Conservation (phyloP, 2,888 invertebrate genomes). For the Rhynchonema sp. region DNA sequence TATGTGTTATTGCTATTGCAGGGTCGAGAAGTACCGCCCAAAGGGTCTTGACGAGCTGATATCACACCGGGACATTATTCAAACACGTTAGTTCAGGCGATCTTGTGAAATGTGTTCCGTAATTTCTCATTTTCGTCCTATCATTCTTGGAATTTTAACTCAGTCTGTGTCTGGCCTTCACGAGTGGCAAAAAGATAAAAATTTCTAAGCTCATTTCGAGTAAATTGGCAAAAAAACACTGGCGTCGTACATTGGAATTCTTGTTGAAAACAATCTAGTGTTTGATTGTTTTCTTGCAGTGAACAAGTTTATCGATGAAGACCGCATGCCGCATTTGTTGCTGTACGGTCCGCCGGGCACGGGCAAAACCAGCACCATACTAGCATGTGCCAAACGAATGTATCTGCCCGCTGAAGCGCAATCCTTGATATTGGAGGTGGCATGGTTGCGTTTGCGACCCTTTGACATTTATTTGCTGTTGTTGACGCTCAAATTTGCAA, state of each 20-base stretch:
- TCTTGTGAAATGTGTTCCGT: not conserved
- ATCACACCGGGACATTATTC: slow-evolving; percentile 87
- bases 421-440: slow-evolving; percentile 59
- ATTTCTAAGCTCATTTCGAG: not conserved
- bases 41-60: slow-evolving; percentile 71
- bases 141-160: not conserved
- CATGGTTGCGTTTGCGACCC: not conserved
- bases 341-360: slow-evolving; percentile 98
- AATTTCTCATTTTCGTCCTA: not conserved
- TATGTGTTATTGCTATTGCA: too few species aligned
- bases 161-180: too few species aligned
- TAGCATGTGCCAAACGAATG: slow-evolving; percentile 78
- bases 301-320: slow-evolving; percentile 52
- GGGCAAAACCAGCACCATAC: slow-evolving; percentile 88
- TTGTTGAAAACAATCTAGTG: not conserved
- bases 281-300: slow-evolving; percentile 23
- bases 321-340: slow-evolving; percentile 78
- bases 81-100: slow-evolving; percentile 54
- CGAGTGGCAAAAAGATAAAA: too few species aligned
- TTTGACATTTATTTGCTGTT: not conserved
- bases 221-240: too few species aligned
- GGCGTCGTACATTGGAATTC: too few species aligned
- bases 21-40: slow-evolving; percentile 98
- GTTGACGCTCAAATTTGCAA: not conserved
- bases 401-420: slow-evolving; percentile 70